Evolutionary conservation across 2,888 invertebrate genomes (phyloP), one percentile per base, ranked within the genome.

Genomic region (Ectemnius cavifrons): DNA sequence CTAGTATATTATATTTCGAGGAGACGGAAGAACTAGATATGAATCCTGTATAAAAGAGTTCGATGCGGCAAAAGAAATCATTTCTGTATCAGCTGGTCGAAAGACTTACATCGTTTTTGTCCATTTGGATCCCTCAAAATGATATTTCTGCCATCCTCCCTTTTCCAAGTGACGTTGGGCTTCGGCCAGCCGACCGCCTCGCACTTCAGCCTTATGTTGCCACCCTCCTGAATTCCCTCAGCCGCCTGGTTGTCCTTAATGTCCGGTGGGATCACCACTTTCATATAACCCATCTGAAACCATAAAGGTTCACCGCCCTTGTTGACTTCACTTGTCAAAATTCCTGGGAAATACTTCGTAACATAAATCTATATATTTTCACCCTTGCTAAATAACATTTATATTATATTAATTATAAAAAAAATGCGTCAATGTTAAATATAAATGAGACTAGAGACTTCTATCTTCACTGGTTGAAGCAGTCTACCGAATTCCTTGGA

Each of bases 231-330:
- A 96, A 95, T 94, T 59, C 95, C 94, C 84, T 95, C 95, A 80
- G 95, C 95, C 70, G 95, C 94, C 28, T 85, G 81, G n/a, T 85
- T 84, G 90, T 96, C 95, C 80, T 96, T 92, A 83, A 97, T 97
- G 91, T 97, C 97, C 65, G 97, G 97, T 6, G 97, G 96, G 85
- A 97, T 95, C 72, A 96, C 95, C 81, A 97, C 97, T 89, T 96
- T 95, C 87, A 97, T 93, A 87, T 95, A 94, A 75, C 97, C 97
- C 93, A 96, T 96, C 97, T 97, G 56, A 14, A 79, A 71, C 28
- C 57, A 70, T 2, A 61, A 1, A 57, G 52, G 8, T 16, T 52
- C 52, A 2, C 52, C 14, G 1, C 4, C 5, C n/a, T 52, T 52
- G 52, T 11, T 52, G 2, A 52, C 6, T 52, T 52, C 52, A 1